Evolutionary conservation across 2,888 invertebrate species (phyloP).

Genomic region (Lymantria monacha): DNA sequence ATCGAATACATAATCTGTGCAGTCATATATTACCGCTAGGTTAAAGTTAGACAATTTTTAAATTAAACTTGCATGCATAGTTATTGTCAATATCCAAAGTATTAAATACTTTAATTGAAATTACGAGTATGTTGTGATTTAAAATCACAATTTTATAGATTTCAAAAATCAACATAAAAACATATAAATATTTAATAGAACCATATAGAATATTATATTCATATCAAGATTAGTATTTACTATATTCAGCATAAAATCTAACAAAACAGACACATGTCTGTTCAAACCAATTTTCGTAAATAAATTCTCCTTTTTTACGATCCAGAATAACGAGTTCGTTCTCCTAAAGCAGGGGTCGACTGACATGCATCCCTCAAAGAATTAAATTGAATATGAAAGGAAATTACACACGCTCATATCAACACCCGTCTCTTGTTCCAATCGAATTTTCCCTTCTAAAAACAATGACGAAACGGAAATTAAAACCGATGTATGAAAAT

Average conservation of each 20-base stretch:
- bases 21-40: too few species aligned
- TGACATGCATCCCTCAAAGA: slow-evolving; percentile 64
- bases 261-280: slow-evolving; percentile 32
- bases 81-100: too few species aligned
- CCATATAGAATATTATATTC: too few species aligned
- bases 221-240: too few species aligned
- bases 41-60: too few species aligned
- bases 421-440: slow-evolving; percentile 62
- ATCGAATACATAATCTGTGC: too few species aligned
- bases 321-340: slow-evolving; percentile 48
- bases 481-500: slow-evolving; percentile 70
- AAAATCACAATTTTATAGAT: too few species aligned
- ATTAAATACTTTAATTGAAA: too few species aligned
- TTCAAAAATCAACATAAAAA: too few species aligned
- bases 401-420: slow-evolving; percentile 73
- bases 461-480: slow-evolving; percentile 77
- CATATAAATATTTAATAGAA: too few species aligned
- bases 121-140: too few species aligned
- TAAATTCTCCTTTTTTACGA: slow-evolving; percentile 51
- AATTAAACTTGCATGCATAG: too few species aligned
- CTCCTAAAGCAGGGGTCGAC: slow-evolving; percentile 43
- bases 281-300: slow-evolving; percentile 46
- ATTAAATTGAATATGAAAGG: slow-evolving; percentile 74
- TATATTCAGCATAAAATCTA: not conserved
- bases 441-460: slow-evolving; percentile 71